These are phyloP conservation scores for Dinocampus coccinellae DNA, from an alignment of 2,888 invertebrate genomes.

Conservation along the genomic window DNA sequence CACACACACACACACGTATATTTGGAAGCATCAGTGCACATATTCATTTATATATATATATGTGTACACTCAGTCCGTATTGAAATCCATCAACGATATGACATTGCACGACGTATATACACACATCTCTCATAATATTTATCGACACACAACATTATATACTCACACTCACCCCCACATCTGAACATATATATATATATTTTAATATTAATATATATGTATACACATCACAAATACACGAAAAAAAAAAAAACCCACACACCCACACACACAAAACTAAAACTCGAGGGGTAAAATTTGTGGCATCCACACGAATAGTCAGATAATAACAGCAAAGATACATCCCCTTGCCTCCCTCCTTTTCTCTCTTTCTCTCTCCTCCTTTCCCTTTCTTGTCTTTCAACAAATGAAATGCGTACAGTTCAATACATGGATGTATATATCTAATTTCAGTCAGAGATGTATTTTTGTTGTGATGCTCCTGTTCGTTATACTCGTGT, in stretches of 20 bases:
- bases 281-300: background rate
- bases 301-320: background rate
- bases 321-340: slow-evolving; percentile 25
- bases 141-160: background rate
- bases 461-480: slow-evolving; percentile 42
- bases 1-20: background rate
- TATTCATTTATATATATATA: too few species aligned
- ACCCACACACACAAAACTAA: too few species aligned
- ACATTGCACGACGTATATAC: slow-evolving; percentile 18
- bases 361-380: too few species aligned
- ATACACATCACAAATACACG: too few species aligned
- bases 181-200: too few species aligned
- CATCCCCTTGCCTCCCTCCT: slow-evolving; percentile 22
- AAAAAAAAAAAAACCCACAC: too few species aligned
- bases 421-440: slow-evolving; percentile 29
- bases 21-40: background rate
- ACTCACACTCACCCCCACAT: too few species aligned
- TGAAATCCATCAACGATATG: slow-evolving; percentile 33
- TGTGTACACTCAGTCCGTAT: background rate
- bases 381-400: too few species aligned
- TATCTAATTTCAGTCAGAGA: slow-evolving; percentile 48
- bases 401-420: slow-evolving; percentile 24
- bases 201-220: too few species aligned
- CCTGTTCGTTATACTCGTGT: slow-evolving; percentile 42
- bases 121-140: background rate